Percentiles rank a stretch among this genome's conserved stretches.
phyloP scores from a whole-genome alignment of 2,113 vertebrate species.

The Cricetomys ansorgei region DNA sequence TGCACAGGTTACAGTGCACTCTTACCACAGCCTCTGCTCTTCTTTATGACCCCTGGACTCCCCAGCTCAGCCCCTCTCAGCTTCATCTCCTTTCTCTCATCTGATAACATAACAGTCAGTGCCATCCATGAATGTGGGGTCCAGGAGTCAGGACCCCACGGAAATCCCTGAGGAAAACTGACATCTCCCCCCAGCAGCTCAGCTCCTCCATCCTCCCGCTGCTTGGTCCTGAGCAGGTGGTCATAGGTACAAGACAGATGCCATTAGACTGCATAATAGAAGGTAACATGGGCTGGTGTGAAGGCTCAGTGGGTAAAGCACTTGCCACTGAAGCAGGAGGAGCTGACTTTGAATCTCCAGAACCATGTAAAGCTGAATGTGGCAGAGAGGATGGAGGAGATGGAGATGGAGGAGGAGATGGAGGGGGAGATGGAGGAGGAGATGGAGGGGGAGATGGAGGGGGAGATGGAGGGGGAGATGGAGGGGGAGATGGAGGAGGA shows the following conservation, averaged over 20 bases:
- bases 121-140: background rate
- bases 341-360: background rate
- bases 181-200: too few species aligned
- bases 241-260: background rate
- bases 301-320: background rate
- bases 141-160: background rate
- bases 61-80: background rate
- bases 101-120: background rate
- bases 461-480: background rate
- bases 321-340: background rate
- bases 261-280: background rate
- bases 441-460: background rate
- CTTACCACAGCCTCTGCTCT: background rate
- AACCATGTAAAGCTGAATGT: background rate
- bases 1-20: background rate
- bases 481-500: too few species aligned
- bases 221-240: background rate
- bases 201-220: background rate
- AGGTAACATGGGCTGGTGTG: background rate
- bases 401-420: background rate
- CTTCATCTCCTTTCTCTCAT: background rate
- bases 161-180: background rate
- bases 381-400: background rate
- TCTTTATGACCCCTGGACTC: background rate
- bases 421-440: background rate